These are phyloP conservation scores for Mesorhabditis spiculigera DNA, from an alignment of 2,888 invertebrate genomes.

Conservation along the genomic window DNA sequence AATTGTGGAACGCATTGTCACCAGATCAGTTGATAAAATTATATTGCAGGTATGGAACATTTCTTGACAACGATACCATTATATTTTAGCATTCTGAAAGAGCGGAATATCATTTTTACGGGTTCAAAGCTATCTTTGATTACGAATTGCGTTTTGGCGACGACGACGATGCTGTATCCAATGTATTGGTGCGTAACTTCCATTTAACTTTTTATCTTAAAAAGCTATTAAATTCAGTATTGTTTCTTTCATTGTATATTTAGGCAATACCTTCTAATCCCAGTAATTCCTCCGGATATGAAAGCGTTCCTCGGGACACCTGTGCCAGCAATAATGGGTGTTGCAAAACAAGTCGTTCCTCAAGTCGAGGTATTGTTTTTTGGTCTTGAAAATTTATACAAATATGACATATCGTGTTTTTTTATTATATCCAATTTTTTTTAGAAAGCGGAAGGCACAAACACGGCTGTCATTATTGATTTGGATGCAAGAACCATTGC, in stretches of 20 bases:
- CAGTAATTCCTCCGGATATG: slow-evolving; percentile 28
- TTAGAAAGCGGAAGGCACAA: slow-evolving; percentile 69
- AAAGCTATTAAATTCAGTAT: not conserved
- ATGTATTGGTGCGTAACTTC: slow-evolving; percentile 79
- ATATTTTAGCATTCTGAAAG: slow-evolving; percentile 75
- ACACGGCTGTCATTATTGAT: slow-evolving; percentile 88
- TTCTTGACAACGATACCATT: not conserved
- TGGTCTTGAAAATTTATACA: slow-evolving; percentile 28
- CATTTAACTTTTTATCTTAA: slow-evolving; percentile 14
- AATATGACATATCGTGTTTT: slow-evolving; percentile 10
- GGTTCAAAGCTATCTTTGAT: slow-evolving; percentile 83
- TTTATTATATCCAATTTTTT: not conserved
- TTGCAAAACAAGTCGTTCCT: slow-evolving; percentile 76
- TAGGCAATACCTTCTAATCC: slow-evolving; percentile 41
- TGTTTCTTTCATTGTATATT: slow-evolving; percentile 7
- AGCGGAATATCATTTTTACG: slow-evolving; percentile 86
- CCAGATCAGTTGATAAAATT: slow-evolving; percentile 88
- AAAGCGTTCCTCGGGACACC: slow-evolving; percentile 70
- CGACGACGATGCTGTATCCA: slow-evolving; percentile 88
- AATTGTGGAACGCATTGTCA: slow-evolving; percentile 94
- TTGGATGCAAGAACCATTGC: slow-evolving; percentile 82
- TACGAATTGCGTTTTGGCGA: slow-evolving; percentile 81
- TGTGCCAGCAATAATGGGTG: slow-evolving; percentile 95
- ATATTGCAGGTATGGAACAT: slow-evolving; percentile 71
- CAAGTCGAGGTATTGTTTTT: no score